These are phyloP conservation scores for Hemicordylus capensis DNA, from an alignment of 2,113 vertebrate species.

Conservation along the genomic window DNA sequence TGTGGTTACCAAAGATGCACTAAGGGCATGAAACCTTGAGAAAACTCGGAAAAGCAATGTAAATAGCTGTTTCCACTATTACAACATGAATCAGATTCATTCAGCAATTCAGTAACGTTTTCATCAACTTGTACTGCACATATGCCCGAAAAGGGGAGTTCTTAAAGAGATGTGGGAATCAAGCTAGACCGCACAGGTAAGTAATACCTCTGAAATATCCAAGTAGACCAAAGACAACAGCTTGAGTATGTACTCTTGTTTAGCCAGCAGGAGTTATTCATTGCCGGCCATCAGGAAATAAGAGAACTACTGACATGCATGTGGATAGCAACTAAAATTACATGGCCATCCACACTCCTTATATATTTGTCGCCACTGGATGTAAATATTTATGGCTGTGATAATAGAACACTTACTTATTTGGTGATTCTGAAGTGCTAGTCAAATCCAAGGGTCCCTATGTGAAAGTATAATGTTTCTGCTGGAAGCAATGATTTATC, in stretches of 20 bases:
- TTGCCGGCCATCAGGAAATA: conserved; percentile 53
- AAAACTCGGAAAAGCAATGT: background rate
- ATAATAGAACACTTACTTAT: conserved; percentile 66
- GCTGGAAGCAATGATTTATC: conserved; percentile 49
- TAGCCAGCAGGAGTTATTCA: conserved; percentile 40
- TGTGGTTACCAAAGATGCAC: background rate
- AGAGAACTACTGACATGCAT: conserved; percentile 42
- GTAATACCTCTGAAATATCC: conserved; percentile 20
- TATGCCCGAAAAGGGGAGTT: background rate
- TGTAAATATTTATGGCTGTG: conserved; percentile 68
- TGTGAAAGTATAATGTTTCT: conserved; percentile 48
- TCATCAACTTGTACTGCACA: background rate
- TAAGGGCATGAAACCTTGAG: conserved; percentile 20
- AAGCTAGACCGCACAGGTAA: conserved; percentile 31
- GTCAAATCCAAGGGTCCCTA: conserved; percentile 55
- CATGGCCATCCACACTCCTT: conserved; percentile 47
- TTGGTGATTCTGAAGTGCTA: conserved; percentile 49
- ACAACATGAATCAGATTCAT: conserved; percentile 22
- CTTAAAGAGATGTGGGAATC: conserved; percentile 4
- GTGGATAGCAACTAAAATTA: conserved; percentile 60
- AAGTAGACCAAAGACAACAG: conserved; percentile 48
- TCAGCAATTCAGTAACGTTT: background rate
- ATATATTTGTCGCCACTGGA: conserved; percentile 60
- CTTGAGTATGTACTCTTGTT: background rate
- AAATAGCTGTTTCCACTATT: background rate